Evolutionary conservation across 2,797 vertebrate genomes (phyloP).

Genomic region (Euphonia xanthogaster): DNA sequence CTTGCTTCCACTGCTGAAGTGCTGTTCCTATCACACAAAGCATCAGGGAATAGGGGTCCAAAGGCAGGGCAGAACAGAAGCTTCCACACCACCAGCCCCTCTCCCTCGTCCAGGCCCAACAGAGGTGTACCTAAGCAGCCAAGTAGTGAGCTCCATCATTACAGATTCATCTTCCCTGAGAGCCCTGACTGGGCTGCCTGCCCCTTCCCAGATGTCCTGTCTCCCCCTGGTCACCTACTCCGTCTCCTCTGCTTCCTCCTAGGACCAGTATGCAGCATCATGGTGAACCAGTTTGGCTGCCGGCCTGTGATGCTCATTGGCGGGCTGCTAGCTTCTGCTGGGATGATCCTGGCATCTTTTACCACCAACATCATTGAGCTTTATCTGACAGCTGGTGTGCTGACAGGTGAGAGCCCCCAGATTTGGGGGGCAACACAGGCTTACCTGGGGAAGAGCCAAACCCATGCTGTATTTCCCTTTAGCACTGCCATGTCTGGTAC

Average conservation of each 20-base stretch:
- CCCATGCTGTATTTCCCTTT: not conserved
- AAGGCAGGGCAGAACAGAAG: not conserved
- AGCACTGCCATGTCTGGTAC: not conserved
- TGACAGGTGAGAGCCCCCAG: slow-evolving; percentile 75
- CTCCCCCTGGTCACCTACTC: not conserved
- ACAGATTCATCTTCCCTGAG: not conserved
- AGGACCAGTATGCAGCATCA: slow-evolving; percentile 83
- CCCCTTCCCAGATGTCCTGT: not conserved
- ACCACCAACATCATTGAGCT: slow-evolving; percentile 80
- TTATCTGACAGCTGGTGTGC: slow-evolving; percentile 80
- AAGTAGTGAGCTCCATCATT: not conserved
- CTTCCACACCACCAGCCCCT: not conserved
- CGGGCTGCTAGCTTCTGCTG: slow-evolving; percentile 79
- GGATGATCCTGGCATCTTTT: slow-evolving; percentile 83
- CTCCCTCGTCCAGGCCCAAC: not conserved
- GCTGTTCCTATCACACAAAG: not conserved
- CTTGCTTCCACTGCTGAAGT: not conserved
- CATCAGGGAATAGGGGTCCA: not conserved
- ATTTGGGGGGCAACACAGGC: not conserved
- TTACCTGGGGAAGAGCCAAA: not conserved
- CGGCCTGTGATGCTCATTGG: slow-evolving; percentile 82
- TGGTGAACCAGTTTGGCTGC: slow-evolving; percentile 83
- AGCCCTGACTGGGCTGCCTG: not conserved
- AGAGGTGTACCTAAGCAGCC: not conserved
- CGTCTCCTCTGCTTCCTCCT: not conserved